These are phyloP conservation scores for Carcharodon carcharias DNA, from an alignment of 2,797 vertebrate genomes.

Conservation along the genomic window DNA sequence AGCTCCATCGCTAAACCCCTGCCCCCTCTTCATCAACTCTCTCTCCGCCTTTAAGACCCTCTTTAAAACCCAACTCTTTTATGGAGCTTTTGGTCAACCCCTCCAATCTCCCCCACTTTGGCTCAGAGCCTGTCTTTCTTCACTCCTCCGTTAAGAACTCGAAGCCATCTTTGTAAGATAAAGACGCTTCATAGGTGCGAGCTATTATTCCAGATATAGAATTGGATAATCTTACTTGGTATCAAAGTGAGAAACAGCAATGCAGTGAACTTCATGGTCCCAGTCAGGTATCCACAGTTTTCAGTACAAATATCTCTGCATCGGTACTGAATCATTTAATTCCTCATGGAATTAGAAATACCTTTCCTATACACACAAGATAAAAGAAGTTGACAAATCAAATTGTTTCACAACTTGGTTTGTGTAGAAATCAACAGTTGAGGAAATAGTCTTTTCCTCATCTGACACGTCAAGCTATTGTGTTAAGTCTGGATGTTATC, in stretches of 20 bases:
- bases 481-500: background rate
- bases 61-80: background rate
- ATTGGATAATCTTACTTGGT: background rate
- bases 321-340: too few relatives aligned
- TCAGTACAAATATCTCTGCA: background rate
- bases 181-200: background rate
- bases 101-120: too few relatives aligned
- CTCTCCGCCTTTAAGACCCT: background rate
- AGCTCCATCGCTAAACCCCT: background rate
- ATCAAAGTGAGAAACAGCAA: background rate
- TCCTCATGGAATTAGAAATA: background rate
- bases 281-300: background rate
- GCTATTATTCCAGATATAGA: background rate
- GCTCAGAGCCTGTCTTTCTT: background rate
- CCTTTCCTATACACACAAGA: background rate
- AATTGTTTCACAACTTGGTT: background rate
- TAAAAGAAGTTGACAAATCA: background rate
- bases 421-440: too few relatives aligned
- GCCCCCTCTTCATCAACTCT: background rate
- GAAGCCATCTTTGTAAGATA: background rate
- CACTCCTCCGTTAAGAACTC: background rate
- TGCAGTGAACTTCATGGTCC: background rate
- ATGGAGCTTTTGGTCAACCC: background rate
- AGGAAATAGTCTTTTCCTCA: background rate
- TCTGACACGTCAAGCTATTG: background rate